Conservation (phyloP, 2,888 invertebrate species). For the Atherix ibis region DNA sequence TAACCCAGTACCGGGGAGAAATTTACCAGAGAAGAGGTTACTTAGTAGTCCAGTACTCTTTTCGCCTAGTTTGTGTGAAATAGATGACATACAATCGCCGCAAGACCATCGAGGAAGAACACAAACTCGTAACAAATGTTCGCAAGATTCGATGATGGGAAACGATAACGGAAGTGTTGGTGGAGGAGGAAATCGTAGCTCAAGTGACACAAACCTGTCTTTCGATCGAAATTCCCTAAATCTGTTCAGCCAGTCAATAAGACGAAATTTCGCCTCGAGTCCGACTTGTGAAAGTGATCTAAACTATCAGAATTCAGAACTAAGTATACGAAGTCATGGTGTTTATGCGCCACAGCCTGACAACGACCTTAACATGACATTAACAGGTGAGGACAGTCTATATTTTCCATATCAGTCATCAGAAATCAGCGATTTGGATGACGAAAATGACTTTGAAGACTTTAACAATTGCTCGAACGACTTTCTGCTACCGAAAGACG, state of each 20-base stretch:
- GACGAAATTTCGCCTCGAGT: constrained; percentile 19
- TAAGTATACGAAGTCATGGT: constrained; percentile 47
- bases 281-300: constrained; percentile 45
- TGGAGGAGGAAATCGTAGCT: constrained; percentile 1
- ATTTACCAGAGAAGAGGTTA: constrained; percentile 7
- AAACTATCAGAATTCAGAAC: constrained; percentile 48
- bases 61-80: constrained; percentile 19
- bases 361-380: constrained; percentile 35
- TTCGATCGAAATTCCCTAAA: constrained; percentile 13
- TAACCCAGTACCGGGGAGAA: constrained; percentile 8
- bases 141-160: no score
- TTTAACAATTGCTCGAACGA: constrained; percentile 17
- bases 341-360: constrained; percentile 44
- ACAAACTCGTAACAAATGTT: no score
- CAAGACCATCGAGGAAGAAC: constrained; percentile 14
- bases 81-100: constrained; percentile 16
- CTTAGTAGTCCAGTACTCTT: constrained; percentile 17
- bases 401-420: constrained; percentile 29
- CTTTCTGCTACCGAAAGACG: constrained; percentile 10
- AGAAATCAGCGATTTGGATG: constrained; percentile 30
- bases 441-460: constrained; percentile 8
- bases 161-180: neutral
- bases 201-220: neutral
- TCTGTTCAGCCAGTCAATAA: constrained; percentile 14
- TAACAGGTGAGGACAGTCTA: constrained; percentile 28